Conservation (phyloP, 2,797 vertebrate species). For the Mareca penelope region DNA sequence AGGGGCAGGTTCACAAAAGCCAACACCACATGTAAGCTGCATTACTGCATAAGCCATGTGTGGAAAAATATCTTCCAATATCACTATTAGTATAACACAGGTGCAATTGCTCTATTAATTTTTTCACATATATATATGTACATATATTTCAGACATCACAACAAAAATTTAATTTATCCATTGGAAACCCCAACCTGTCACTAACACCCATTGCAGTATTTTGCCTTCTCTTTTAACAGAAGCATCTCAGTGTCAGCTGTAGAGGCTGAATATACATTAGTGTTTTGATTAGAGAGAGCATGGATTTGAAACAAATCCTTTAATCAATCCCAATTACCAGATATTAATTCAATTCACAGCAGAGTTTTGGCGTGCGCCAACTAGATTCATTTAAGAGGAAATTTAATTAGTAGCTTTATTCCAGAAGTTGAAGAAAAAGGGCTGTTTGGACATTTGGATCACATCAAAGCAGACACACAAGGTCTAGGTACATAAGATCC, state of each 20-base stretch:
- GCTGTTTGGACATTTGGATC: background rate
- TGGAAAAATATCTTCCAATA: rapidly evolving
- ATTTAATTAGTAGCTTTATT: background rate
- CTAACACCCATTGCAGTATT: background rate
- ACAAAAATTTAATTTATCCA: background rate
- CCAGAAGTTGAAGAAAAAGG: background rate
- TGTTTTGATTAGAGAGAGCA: background rate
- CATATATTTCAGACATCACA: rapidly evolving
- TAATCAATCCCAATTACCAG: background rate
- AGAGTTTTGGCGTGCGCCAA: background rate
- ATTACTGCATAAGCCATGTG: rapidly evolving
- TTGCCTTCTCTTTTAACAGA: background rate
- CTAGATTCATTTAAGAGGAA: background rate
- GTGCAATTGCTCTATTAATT: rapidly evolving
- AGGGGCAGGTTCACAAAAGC: background rate
- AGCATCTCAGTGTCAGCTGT: background rate
- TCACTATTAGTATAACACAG: background rate
- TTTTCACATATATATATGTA: rapidly evolving
- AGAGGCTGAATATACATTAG: background rate
- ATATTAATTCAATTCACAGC: background rate
- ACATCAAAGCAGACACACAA: background rate
- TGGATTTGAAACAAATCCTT: constrained; percentile 2
- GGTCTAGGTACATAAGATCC: background rate
- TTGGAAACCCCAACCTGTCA: background rate
- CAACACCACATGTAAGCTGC: rapidly evolving